These are phyloP conservation scores for Lepisosteus osseus DNA, from an alignment of 2,113 vertebrate species.

Conservation along the genomic window DNA sequence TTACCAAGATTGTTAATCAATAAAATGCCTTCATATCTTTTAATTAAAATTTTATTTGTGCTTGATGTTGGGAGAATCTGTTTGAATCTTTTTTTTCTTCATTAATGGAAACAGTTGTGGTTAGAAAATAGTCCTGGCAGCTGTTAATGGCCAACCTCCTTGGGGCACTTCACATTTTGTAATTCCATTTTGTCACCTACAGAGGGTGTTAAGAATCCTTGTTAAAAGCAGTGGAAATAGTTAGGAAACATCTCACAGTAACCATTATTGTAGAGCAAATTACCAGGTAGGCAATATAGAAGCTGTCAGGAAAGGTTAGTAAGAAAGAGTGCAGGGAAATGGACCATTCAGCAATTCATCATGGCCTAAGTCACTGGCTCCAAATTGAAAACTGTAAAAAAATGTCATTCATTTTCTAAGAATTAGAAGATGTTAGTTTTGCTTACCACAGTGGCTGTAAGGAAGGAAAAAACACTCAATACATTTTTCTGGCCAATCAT, in stretches of 20 bases:
- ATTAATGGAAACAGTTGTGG: conserved; percentile 69
- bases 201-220: conserved; percentile 98
- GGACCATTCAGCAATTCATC: conserved; percentile 92
- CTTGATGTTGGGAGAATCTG: conserved; percentile 73
- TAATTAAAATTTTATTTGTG: conserved; percentile 86
- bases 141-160: conserved; percentile 72
- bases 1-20: conserved; percentile 89
- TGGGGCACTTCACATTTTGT: conserved; percentile 81
- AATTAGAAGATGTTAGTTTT: conserved; percentile 70
- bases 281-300: conserved; percentile 92
- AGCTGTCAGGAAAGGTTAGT: conserved; percentile 93
- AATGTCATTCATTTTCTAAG: conserved; percentile 73
- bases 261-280: conserved; percentile 93
- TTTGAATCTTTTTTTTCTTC: conserved; percentile 60
- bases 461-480: conserved; percentile 49
- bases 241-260: conserved; percentile 77
- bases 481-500: conserved; percentile 9
- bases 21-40: conserved; percentile 85
- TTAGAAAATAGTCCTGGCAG: conserved; percentile 72
- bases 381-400: conserved; percentile 80
- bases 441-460: conserved; percentile 70
- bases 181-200: conserved; percentile 98
- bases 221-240: conserved; percentile 82
- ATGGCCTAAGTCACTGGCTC: conserved; percentile 72
- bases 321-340: conserved; percentile 81